Base-by-base conservation (phyloP, 2,888 invertebrate species). In the Harmothoe impar region DNA sequence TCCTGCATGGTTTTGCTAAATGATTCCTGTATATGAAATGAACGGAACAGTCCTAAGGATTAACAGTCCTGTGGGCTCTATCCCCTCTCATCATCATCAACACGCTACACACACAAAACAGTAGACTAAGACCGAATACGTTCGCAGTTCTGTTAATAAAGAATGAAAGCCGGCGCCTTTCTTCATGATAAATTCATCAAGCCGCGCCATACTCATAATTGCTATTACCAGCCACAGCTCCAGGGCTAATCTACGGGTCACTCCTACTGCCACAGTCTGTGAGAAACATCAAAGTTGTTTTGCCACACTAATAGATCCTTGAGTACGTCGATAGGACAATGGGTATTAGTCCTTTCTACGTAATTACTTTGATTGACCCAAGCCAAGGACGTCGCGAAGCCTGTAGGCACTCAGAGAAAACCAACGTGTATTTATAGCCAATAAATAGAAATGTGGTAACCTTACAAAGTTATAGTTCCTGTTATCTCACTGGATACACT, bases 241-340 rank as follows among this genome's bases (percentile, higher is more conserved):
- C 0, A 3, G 31, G 29, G 72, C 31, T 72, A 72, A 72, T 25
- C 72, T 72, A 15, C 5, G 25, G 72, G 72, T 72, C 72, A 72
- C 29, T 29, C 25, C 7, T 72, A 15, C 29, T 29, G 62, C 23
- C 62, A 62, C 7, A 62, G 31, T 15, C 72, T 72, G 15, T 3
- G 31, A 72, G 72, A 72, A 72, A 29, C 72, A 72, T 72, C 72
- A 72, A 72, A 72, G 72, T 72, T 72, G 72, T 72, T 72, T 72
- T 72, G 72, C 29, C 25, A 25, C 72, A 15, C 20, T 72, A 29
- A 29, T 72, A 72, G 72, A 72, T 72, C 29, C 31, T 72, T 15
- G 72, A 72, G 72, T 25, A 25, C 29, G 72, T 72, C 72, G 31
- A 72, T 72, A 68, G n/a, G 68, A 68, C 68, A 68, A 68, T 20